phyloP scores from a whole-genome alignment of 2,113 vertebrate species.

The Apaloderma vittatum region DNA sequence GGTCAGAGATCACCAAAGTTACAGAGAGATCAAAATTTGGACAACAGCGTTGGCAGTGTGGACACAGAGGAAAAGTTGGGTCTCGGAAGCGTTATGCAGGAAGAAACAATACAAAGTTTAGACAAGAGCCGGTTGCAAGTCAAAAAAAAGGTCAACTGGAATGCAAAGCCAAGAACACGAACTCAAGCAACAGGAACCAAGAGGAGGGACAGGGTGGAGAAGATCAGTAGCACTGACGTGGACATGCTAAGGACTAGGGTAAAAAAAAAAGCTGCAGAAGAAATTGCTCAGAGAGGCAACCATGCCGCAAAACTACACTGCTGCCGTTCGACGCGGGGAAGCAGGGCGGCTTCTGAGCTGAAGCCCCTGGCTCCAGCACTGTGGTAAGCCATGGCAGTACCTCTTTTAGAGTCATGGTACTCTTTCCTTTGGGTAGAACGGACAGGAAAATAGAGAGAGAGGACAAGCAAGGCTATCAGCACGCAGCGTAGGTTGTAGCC shows the following conservation, averaged over 20 bases:
- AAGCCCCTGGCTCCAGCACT: neutral
- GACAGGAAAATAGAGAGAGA: neutral
- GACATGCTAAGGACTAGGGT: fast-evolving
- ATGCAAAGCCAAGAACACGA: neutral
- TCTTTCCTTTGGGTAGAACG: neutral
- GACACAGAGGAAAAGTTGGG: neutral
- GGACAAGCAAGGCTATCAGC: neutral
- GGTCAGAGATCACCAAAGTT: neutral
- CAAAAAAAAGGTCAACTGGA: neutral
- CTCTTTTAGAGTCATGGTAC: neutral
- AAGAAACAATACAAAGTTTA: constrained; percentile 45
- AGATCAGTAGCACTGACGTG: neutral
- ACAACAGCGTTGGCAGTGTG: neutral
- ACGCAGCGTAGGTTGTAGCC: neutral
- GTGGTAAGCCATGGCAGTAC: neutral
- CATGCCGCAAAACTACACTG: neutral
- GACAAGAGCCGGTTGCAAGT: constrained; percentile 14
- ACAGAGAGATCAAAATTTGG: neutral
- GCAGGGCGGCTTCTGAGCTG: neutral
- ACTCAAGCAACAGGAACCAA: constrained; percentile 43
- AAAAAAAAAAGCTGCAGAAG: neutral
- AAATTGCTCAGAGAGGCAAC: neutral
- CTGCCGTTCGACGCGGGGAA: neutral
- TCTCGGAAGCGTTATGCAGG: constrained; percentile 23
- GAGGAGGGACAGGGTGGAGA: neutral